These are phyloP conservation scores for Palloptera scutellata DNA, from an alignment of 2,888 invertebrate species.

Conservation along the genomic window DNA sequence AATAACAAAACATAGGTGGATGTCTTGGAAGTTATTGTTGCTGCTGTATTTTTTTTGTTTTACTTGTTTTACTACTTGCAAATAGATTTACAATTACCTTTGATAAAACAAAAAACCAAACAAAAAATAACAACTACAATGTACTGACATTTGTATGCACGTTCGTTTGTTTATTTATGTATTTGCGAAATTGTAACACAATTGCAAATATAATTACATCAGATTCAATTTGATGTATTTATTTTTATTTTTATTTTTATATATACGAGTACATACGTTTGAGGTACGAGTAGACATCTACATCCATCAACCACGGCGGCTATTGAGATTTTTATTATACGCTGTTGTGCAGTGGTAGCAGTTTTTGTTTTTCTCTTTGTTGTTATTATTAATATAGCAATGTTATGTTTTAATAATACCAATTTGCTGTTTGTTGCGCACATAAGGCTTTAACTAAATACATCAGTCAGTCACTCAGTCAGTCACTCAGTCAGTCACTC, in stretches of 20 bases:
- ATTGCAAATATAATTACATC: constrained; percentile 27
- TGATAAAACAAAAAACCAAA: neutral
- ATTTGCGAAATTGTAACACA: constrained; percentile 19
- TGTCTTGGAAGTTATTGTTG: constrained; percentile 12
- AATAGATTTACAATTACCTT: constrained; percentile 25
- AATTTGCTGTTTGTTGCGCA: constrained; percentile 19
- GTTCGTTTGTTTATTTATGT: no score
- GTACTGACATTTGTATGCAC: no score
- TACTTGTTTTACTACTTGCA: constrained; percentile 17
- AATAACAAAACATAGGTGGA: neutral
- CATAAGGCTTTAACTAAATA: neutral
- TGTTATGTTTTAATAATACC: constrained; percentile 18
- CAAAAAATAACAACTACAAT: no score
- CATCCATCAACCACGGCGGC: neutral
- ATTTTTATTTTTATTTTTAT: no score
- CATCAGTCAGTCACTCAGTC: no score
- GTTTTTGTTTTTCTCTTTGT: neutral
- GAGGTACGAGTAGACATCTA: neutral
- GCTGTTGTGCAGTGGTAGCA: no score
- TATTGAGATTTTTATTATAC: no score
- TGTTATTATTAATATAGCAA: neutral
- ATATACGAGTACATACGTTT: no score
- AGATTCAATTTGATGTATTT: constrained; percentile 16
- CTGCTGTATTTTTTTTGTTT: constrained; percentile 4
- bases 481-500: no score